Conservation (phyloP, 2,888 invertebrate genomes). For the Phrixothrix hirtus region DNA sequence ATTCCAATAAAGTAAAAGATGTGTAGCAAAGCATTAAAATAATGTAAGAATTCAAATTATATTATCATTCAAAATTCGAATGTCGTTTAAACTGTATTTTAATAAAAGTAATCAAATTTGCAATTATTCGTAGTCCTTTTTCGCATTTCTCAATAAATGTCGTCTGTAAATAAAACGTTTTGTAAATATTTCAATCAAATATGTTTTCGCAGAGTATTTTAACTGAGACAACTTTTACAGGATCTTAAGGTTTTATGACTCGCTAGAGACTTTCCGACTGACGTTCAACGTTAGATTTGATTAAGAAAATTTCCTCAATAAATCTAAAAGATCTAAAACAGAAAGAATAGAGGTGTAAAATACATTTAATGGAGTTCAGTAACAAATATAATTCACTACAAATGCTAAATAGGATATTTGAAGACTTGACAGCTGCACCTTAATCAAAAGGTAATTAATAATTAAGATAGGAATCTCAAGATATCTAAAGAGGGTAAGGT, state of each 20-base stretch:
- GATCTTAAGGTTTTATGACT: slow-evolving; percentile 45
- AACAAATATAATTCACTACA: no score
- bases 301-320: slow-evolving; percentile 47
- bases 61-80: no score
- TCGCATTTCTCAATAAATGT: slow-evolving; percentile 17
- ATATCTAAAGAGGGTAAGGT: no score
- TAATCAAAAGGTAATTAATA: no score
- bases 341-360: slow-evolving; percentile 26
- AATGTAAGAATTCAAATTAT: no score
- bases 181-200: slow-evolving; percentile 36
- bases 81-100: no score
- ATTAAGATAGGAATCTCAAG: no score
- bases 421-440: no score
- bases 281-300: slow-evolving; percentile 48
- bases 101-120: neutral
- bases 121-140: neutral
- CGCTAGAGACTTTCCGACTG: slow-evolving; percentile 45
- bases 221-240: slow-evolving; percentile 47
- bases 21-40: no score
- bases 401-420: no score
- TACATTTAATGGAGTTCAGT: no score
- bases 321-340: slow-evolving; percentile 36
- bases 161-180: slow-evolving; percentile 26
- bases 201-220: slow-evolving; percentile 46
- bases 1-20: no score